A percentile compares a stretch with the other conserved stretches of the same genome.
Evolutionary conservation across 2,797 vertebrate genomes (phyloP).

Genomic region (Chanos chanos): DNA sequence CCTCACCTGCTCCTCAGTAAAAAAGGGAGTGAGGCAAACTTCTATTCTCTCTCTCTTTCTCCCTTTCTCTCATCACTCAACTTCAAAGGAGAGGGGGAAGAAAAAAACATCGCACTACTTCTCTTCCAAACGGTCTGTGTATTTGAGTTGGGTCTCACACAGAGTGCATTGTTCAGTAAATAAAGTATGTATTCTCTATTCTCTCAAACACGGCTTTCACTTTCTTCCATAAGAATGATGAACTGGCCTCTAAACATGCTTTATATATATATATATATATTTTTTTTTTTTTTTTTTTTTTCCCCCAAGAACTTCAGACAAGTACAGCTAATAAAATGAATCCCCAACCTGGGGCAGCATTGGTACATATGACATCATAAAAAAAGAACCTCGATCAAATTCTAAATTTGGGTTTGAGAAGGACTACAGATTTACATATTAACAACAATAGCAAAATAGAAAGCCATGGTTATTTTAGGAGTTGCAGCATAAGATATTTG

Average conservation of each 20-base stretch:
- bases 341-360: background rate
- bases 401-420: no score
- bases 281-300: no score
- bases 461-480: no score
- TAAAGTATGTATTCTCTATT: slow-evolving; percentile 12
- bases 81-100: slow-evolving; percentile 10
- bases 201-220: slow-evolving; percentile 1
- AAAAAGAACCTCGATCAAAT: no score
- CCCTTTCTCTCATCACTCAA: slow-evolving; percentile 25
- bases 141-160: slow-evolving; percentile 10
- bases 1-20: slow-evolving; percentile 34
- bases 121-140: slow-evolving; percentile 11
- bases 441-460: no score
- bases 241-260: background rate
- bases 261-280: slow-evolving; percentile 4
- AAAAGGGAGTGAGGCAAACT: slow-evolving; percentile 12
- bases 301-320: background rate
- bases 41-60: slow-evolving; percentile 11
- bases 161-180: slow-evolving; percentile 6
- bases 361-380: no score
- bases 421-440: no score
- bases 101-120: slow-evolving; percentile 4
- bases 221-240: slow-evolving; percentile 1
- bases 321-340: background rate
- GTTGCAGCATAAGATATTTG: no score